A percentile compares a stretch with the other conserved stretches of the same genome.
Evolutionary conservation across 2,113 vertebrate species (phyloP).

Genomic region (Asarcornis scutulata): DNA sequence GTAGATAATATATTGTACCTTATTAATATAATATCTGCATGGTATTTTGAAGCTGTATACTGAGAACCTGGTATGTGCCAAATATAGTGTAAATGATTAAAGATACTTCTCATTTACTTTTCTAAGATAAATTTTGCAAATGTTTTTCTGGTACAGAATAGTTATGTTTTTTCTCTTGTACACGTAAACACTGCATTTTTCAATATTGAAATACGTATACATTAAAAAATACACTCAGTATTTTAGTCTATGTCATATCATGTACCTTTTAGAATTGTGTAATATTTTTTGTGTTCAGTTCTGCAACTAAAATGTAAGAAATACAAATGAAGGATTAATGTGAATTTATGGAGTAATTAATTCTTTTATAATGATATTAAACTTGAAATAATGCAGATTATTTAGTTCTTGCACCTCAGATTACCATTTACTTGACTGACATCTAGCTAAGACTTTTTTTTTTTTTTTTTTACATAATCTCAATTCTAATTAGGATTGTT

Average conservation of each 20-base stretch:
- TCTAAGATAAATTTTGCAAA: not conserved
- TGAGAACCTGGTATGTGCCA: not conserved
- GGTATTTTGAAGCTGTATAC: not conserved
- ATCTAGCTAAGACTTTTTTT: not conserved
- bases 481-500: not conserved
- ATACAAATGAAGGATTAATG: not conserved
- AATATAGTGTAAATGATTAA: not conserved
- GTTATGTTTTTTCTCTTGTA: not conserved
- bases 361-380: not conserved
- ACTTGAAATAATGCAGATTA: not conserved
- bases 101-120: not conserved
- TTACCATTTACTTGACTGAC: not conserved
- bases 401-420: not conserved
- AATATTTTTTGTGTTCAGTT: not conserved
- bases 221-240: not conserved
- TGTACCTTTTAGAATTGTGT: not conserved
- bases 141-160: not conserved
- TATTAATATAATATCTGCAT: not conserved
- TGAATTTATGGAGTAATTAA: not conserved
- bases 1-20: not conserved
- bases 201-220: not conserved
- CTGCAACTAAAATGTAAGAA: not conserved
- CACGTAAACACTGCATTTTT: not conserved
- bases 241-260: fast-evolving
- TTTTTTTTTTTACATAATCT: not conserved